Conservation (phyloP, 2,888 invertebrate genomes). For the Keiferia lycopersicella region DNA sequence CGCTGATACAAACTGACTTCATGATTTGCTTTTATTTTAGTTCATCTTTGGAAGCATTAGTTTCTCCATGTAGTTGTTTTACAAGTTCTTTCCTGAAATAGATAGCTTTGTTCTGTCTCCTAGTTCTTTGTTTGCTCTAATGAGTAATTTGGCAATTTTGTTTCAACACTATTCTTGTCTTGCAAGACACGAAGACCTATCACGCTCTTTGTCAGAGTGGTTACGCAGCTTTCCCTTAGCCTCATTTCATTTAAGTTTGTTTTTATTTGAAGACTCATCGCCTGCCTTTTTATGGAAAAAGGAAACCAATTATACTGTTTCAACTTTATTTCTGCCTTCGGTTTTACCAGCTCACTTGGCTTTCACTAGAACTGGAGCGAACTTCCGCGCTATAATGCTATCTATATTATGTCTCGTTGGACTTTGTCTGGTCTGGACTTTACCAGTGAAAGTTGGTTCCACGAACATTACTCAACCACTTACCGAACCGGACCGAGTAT, state of each 20-base stretch:
- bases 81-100: background rate
- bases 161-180: background rate
- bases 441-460: slow-evolving; percentile 64
- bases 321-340: background rate
- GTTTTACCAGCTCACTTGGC: slow-evolving; percentile 37
- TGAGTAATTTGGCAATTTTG: background rate
- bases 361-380: slow-evolving; percentile 67
- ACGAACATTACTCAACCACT: slow-evolving; percentile 46
- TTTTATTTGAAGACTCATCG: slow-evolving; percentile 6
- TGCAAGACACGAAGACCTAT: background rate
- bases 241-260: background rate
- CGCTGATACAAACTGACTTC: slow-evolving; percentile 36
- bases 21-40: slow-evolving; percentile 42
- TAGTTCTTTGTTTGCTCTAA: background rate
- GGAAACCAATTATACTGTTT: background rate
- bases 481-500: slow-evolving; percentile 45
- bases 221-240: slow-evolving; percentile 8
- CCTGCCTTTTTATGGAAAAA: background rate
- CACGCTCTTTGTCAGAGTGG: background rate
- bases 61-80: slow-evolving; percentile 2
- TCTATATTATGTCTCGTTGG: slow-evolving; percentile 46
- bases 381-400: slow-evolving; percentile 48
- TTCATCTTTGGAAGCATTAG: slow-evolving; percentile 36
- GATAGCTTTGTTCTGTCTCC: background rate
- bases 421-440: slow-evolving; percentile 41